Percentiles rank a stretch among this genome's conserved stretches.
Evolutionary conservation across 2,113 vertebrate species (phyloP).

Genomic region (Bufo gargarizans): DNA sequence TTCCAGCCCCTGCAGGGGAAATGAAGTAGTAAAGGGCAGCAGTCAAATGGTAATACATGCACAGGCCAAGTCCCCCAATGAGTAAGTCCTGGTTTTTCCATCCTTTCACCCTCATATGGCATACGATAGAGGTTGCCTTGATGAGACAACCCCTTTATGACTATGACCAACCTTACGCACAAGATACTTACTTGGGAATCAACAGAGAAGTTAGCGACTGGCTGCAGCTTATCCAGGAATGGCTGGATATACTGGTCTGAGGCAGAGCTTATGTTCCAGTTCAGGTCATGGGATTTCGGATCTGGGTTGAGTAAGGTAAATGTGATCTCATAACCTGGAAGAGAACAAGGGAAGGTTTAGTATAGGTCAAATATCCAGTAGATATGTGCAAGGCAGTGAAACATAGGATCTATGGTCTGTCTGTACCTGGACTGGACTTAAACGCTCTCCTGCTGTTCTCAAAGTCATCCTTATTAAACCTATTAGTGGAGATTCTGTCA

Average conservation of each 20-base stretch:
- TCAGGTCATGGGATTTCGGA: slow-evolving; percentile 84
- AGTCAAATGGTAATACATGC: too few relatives aligned
- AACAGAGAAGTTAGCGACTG: slow-evolving; percentile 89
- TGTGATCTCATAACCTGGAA: slow-evolving; percentile 91
- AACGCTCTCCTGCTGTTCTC: slow-evolving; percentile 85
- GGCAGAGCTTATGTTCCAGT: slow-evolving; percentile 90
- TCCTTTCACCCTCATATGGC: too few relatives aligned
- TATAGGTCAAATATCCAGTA: not conserved
- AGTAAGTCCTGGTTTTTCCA: too few relatives aligned
- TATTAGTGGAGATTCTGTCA: slow-evolving; percentile 77
- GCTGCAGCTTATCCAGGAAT: slow-evolving; percentile 82
- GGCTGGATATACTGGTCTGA: slow-evolving; percentile 84
- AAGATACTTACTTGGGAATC: slow-evolving; percentile 88
- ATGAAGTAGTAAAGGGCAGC: too few relatives aligned
- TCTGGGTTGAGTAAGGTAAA: slow-evolving; percentile 95
- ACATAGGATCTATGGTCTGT: not conserved
- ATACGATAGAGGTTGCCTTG: too few relatives aligned
- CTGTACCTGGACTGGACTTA: slow-evolving; percentile 91
- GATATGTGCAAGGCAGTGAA: too few relatives aligned
- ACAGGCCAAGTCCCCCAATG: too few relatives aligned
- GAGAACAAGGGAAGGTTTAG: not conserved
- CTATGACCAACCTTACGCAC: too few relatives aligned
- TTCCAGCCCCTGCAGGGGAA: too few relatives aligned
- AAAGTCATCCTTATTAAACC: slow-evolving; percentile 73
- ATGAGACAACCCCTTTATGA: too few relatives aligned